Evolutionary conservation across 2,888 invertebrate genomes (phyloP).

Genomic region (Automeris io): DNA sequence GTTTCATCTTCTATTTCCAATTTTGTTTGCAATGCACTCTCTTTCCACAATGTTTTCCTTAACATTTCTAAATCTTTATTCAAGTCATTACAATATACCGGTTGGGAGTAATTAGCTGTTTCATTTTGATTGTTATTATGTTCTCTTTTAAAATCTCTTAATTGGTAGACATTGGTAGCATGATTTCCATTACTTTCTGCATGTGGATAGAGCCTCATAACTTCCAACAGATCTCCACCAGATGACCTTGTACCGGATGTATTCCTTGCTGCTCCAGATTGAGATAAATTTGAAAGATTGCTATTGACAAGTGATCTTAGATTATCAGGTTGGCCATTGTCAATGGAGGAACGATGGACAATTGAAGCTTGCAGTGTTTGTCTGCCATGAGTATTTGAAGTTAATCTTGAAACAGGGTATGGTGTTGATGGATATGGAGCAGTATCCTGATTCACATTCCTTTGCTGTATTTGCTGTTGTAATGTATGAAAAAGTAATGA

Average conservation of each 20-base stretch:
- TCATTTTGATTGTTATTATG: constrained; percentile 67
- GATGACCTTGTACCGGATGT: constrained; percentile 68
- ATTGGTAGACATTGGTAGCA: constrained; percentile 75
- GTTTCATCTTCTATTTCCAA: constrained; percentile 64
- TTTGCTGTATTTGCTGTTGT: constrained; percentile 88
- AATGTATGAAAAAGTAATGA: constrained; percentile 91
- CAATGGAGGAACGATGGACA: constrained; percentile 61
- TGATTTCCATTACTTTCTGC: constrained; percentile 50
- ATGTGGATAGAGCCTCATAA: constrained; percentile 69
- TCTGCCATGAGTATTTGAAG: constrained; percentile 52
- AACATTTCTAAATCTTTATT: constrained; percentile 61
- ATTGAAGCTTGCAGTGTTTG: constrained; percentile 63
- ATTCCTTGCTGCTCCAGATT: constrained; percentile 30
- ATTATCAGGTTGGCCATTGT: constrained; percentile 54
- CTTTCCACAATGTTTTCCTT: constrained; percentile 51
- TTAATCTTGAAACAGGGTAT: constrained; percentile 53
- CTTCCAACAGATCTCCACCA: constrained; percentile 74
- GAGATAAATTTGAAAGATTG: constrained; percentile 35
- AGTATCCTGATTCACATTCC: constrained; percentile 65
- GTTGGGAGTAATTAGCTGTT: constrained; percentile 33
- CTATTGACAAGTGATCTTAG: constrained; percentile 31
- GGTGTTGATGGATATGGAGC: constrained; percentile 44
- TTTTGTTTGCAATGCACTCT: constrained; percentile 50
- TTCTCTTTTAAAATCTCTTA: constrained; percentile 74
- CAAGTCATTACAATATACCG: constrained; percentile 65